These are phyloP conservation scores for Petrophora chlorosata DNA, from an alignment of 2,888 invertebrate species.

Conservation along the genomic window DNA sequence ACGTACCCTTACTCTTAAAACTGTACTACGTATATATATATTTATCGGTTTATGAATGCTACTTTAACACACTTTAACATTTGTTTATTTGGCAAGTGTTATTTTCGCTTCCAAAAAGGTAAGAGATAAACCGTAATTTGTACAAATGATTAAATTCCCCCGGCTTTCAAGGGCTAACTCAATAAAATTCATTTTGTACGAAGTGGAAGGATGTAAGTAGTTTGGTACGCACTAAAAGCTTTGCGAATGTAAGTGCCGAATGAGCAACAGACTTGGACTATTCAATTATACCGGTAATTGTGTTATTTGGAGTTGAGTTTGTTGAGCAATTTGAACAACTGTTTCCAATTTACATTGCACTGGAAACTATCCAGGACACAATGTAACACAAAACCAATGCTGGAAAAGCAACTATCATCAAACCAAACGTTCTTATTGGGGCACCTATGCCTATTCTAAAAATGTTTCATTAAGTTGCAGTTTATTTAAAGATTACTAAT, in stretches of 20 bases:
- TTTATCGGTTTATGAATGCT: no score
- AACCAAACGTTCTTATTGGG: no score
- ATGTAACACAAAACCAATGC: no score
- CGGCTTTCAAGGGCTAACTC: slow-evolving; percentile 61
- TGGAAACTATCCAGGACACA: slow-evolving; percentile 16
- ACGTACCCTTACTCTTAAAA: no score
- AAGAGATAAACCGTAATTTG: slow-evolving; percentile 44
- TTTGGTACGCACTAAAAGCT: slow-evolving; percentile 66
- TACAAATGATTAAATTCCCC: slow-evolving; percentile 57
- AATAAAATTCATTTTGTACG: slow-evolving; percentile 64
- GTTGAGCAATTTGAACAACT: slow-evolving; percentile 27
- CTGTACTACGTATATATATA: no score
- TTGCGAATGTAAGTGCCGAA: slow-evolving; percentile 50
- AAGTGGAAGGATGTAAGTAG: slow-evolving; percentile 57
- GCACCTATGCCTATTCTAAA: no score
- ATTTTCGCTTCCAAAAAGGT: not conserved
- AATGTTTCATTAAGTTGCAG: no score
- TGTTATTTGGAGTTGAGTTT: slow-evolving; percentile 38
- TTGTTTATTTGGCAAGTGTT: no score
- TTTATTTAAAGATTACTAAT: no score
- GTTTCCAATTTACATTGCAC: slow-evolving; percentile 21
- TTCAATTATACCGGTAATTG: slow-evolving; percentile 55
- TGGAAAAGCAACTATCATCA: no score
- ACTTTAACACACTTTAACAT: no score
- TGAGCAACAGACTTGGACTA: slow-evolving; percentile 50